Conservation (phyloP, 2,797 vertebrate species). For the Eidolon dupreanum region DNA sequence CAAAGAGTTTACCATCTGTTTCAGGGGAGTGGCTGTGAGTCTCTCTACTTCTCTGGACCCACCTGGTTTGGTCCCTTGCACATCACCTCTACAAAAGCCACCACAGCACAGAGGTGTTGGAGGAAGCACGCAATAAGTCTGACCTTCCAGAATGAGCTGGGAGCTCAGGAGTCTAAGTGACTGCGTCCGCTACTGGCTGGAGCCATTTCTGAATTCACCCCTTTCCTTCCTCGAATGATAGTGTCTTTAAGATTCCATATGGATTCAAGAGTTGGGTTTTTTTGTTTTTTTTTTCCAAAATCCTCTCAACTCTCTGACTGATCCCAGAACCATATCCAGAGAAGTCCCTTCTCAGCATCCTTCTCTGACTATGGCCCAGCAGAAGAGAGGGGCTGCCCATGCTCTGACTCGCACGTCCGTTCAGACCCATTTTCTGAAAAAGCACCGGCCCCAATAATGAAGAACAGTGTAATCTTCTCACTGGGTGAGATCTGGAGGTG, state of each 20-base stretch:
- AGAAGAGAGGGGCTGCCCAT: neutral
- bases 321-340: neutral
- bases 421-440: neutral
- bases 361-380: neutral
- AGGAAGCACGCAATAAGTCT: neutral
- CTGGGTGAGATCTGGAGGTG: neutral
- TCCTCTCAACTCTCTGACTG: neutral
- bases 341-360: neutral
- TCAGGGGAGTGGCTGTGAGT: neutral
- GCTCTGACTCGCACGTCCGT: neutral
- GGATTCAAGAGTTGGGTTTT: neutral
- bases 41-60: neutral
- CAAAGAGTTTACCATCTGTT: neutral
- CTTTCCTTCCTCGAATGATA: neutral
- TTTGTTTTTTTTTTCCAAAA: neutral
- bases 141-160: neutral
- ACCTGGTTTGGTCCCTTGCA: neutral
- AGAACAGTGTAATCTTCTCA: neutral
- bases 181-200: neutral
- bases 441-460: neutral
- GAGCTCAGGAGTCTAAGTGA: neutral
- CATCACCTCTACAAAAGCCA: neutral
- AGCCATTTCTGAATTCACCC: neutral
- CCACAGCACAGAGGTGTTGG: neutral
- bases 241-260: conserved; percentile 33